Conservation (phyloP, 2,113 vertebrate species). For the Marmota flaviventris region DNA sequence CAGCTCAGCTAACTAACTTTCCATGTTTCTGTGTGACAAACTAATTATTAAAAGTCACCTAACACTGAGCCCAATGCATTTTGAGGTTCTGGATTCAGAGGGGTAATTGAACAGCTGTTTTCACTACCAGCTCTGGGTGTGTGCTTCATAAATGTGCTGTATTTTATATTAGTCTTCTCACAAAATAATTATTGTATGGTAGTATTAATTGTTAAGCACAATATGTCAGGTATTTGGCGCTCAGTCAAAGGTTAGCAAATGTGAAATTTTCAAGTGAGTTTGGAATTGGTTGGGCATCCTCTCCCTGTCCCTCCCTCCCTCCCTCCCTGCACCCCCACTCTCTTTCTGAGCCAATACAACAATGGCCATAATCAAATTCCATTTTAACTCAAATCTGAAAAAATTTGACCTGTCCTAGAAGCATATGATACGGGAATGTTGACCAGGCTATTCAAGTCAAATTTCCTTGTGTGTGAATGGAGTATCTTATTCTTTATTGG, state of each 20-base stretch:
- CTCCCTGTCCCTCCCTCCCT: not conserved
- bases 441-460: not conserved
- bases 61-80: not conserved
- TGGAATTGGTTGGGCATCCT: not conserved
- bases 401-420: not conserved
- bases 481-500: not conserved
- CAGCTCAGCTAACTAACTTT: not conserved
- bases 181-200: not conserved
- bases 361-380: slow-evolving; percentile 15
- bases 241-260: slow-evolving; percentile 55
- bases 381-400: not conserved
- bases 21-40: not conserved
- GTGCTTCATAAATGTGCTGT: not conserved
- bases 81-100: slow-evolving; percentile 58
- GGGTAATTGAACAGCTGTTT: slow-evolving; percentile 48
- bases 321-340: not conserved
- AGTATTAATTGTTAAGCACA: slow-evolving; percentile 19
- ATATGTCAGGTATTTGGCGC: slow-evolving; percentile 41
- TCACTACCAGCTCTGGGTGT: not conserved
- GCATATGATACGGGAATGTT: not conserved
- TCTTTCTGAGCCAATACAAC: not conserved
- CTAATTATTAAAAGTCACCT: slow-evolving; percentile 41
- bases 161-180: slow-evolving; percentile 28
- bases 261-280: slow-evolving; percentile 56
- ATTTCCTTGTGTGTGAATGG: not conserved